phyloP scores from a whole-genome alignment of 2,888 invertebrate species.

The Thymelicus acteon region DNA sequence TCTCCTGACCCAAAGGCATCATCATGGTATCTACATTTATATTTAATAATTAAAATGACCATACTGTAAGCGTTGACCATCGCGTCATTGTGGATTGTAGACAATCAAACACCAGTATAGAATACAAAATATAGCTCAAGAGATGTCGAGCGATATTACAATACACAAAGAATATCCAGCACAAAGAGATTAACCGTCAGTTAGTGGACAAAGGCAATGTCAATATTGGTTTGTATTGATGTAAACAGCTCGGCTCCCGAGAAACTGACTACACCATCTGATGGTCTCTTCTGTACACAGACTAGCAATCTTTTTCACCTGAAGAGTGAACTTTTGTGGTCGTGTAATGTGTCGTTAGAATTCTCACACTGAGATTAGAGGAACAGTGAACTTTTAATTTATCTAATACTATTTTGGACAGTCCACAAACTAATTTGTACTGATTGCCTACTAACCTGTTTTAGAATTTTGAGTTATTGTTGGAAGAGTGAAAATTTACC shows the following conservation, averaged over 20 bases:
- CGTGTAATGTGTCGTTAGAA: too few relatives aligned
- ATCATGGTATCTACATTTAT: too few relatives aligned
- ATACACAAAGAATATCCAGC: conserved; percentile 65
- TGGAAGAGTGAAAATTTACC: too few relatives aligned
- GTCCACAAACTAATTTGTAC: too few relatives aligned
- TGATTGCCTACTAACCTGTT: too few relatives aligned
- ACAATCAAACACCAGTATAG: conserved; percentile 24
- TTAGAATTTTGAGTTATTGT: too few relatives aligned
- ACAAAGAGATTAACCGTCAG: conserved; percentile 76
- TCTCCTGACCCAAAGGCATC: too few relatives aligned
- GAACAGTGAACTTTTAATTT: too few relatives aligned
- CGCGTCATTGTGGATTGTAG: conserved; percentile 14
- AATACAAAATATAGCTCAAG: conserved; percentile 45
- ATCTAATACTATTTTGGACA: too few relatives aligned
- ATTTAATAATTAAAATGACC: too few relatives aligned
- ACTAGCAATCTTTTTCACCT: conserved; percentile 3
- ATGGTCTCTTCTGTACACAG: conserved; percentile 24
- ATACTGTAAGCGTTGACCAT: conserved; percentile 10
- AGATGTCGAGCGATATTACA: conserved; percentile 50
- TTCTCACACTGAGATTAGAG: too few relatives aligned
- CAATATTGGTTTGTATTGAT: conserved; percentile 77
- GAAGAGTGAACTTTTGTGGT: too few relatives aligned
- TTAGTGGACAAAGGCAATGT: conserved; percentile 75
- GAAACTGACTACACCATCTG: conserved; percentile 56
- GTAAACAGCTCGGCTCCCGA: conserved; percentile 71